A percentile compares a stretch with the other conserved stretches of the same genome.
phyloP scores from a whole-genome alignment of 1,140 invertebrate species.

The Sminthurides bifidus region DNA sequence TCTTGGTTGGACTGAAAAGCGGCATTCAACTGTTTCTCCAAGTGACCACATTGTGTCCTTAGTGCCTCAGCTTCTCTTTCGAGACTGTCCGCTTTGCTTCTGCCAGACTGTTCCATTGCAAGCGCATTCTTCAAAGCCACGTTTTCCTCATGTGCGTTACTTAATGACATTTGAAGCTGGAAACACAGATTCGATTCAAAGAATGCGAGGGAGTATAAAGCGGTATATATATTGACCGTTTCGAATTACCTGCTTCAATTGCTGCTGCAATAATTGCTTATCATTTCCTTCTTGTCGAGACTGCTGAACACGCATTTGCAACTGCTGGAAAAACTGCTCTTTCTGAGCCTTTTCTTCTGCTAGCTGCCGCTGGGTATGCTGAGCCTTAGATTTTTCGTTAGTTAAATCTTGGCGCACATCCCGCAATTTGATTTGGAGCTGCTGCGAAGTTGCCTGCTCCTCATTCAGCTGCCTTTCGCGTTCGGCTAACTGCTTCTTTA shows the following conservation, averaged over 20 bases:
- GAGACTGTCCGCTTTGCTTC: slow-evolving; percentile 21
- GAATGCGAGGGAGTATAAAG: neutral
- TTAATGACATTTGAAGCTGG: slow-evolving; percentile 8
- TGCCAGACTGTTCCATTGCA: slow-evolving; percentile 14
- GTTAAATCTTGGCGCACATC: slow-evolving; percentile 62
- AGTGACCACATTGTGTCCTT: slow-evolving; percentile 20
- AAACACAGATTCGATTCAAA: neutral
- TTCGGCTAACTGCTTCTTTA: slow-evolving; percentile 74
- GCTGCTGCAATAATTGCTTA: slow-evolving; percentile 14
- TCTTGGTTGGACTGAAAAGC: slow-evolving; percentile 27
- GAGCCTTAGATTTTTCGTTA: slow-evolving; percentile 46
- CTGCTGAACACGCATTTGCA: slow-evolving; percentile 8
- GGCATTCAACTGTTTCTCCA: slow-evolving; percentile 26
- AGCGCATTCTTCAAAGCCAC: slow-evolving; percentile 17
- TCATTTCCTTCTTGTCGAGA: slow-evolving; percentile 11
- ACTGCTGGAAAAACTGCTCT: slow-evolving; percentile 9
- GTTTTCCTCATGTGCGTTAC: slow-evolving; percentile 13
- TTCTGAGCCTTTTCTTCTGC: slow-evolving; percentile 13
- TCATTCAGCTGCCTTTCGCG: slow-evolving; percentile 60
- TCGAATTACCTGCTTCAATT: slow-evolving; percentile 8
- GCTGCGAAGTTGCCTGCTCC: slow-evolving; percentile 51
- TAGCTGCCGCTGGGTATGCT: slow-evolving; percentile 40
- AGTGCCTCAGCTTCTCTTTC: slow-evolving; percentile 27
- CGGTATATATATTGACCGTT: neutral
- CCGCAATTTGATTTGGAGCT: slow-evolving; percentile 59